Conservation (phyloP, 2,797 vertebrate genomes). For the Prunella strophiata region DNA sequence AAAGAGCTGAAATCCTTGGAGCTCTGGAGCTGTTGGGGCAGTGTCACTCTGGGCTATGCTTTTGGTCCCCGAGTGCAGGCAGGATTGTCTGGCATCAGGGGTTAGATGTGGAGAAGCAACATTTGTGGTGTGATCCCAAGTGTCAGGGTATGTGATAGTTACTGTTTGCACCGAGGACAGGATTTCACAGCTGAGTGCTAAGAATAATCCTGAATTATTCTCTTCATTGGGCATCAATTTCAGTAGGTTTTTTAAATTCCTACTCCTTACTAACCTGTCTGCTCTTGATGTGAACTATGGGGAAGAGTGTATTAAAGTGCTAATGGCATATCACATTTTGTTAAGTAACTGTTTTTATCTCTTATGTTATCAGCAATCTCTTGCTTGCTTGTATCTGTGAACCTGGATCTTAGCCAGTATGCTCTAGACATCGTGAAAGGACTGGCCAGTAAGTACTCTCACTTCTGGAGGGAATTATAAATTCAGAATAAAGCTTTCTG, state of each 20-base stretch:
- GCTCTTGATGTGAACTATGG: neutral
- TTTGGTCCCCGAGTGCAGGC: neutral
- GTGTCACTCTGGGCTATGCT: neutral
- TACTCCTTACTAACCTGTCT: neutral
- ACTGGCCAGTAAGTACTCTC: conserved; percentile 86
- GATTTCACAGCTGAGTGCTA: conserved; percentile 19
- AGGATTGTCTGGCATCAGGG: neutral
- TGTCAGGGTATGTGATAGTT: neutral
- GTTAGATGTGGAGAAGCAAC: neutral
- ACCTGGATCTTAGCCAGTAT: conserved; percentile 96
- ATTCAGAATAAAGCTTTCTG: neutral
- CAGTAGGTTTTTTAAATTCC: neutral
- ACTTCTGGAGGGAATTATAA: neutral
- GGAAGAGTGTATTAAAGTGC: neutral
- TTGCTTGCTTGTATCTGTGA: conserved; percentile 88
- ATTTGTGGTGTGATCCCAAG: neutral
- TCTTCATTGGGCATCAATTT: neutral
- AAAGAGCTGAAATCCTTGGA: neutral
- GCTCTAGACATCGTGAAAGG: conserved; percentile 93
- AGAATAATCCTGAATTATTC: conserved; percentile 22
- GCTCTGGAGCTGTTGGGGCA: neutral
- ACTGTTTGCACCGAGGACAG: neutral
- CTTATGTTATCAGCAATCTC: conserved; percentile 83
- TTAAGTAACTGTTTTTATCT: neutral
- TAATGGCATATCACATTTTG: neutral